Percentiles rank a stretch among this genome's conserved stretches.
phyloP scores from a whole-genome alignment of 2,888 invertebrate genomes.

The Masnerella sp. region DNA sequence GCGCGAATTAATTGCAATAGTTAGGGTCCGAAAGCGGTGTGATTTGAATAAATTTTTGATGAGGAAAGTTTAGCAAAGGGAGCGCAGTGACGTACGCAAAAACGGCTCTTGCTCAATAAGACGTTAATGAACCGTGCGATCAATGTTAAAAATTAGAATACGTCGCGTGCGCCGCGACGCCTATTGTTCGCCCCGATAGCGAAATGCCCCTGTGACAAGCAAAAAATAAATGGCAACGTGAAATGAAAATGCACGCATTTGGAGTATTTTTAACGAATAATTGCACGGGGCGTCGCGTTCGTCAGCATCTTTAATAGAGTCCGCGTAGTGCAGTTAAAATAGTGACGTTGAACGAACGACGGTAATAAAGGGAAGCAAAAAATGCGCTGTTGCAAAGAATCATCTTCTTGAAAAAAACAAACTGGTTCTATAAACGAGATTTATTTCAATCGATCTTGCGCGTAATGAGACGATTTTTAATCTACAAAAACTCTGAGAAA shows the following conservation, averaged over 20 bases:
- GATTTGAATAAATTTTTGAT: constrained; percentile 53
- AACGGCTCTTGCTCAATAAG: constrained; percentile 27
- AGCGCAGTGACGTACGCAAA: too few species aligned
- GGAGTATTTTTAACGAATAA: constrained; percentile 3
- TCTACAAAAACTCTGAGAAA: too few species aligned
- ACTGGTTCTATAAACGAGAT: background rate
- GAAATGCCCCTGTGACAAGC: constrained; percentile 2
- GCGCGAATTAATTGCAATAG: constrained; percentile 32
- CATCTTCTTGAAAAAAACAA: constrained; percentile 9
- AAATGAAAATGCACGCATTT: constrained; percentile 27
- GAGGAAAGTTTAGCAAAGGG: constrained; percentile 31
- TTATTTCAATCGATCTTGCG: constrained; percentile 17
- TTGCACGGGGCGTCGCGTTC: constrained; percentile 10
- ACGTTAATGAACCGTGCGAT: constrained; percentile 48
- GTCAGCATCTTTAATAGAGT: constrained; percentile 8
- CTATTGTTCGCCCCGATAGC: constrained; percentile 19
- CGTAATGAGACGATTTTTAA: too few species aligned
- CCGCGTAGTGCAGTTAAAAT: background rate
- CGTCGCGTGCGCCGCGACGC: constrained; percentile 18
- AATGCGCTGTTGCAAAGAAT: background rate
- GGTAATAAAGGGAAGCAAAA: constrained; percentile 7
- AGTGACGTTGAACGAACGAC: constrained; percentile 6
- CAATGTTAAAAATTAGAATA: constrained; percentile 55
- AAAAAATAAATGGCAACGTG: constrained; percentile 11
- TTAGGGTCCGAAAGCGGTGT: constrained; percentile 13